These are phyloP conservation scores for Aeoliscus strigatus DNA, from an alignment of 2,797 vertebrate genomes.

Conservation along the genomic window DNA sequence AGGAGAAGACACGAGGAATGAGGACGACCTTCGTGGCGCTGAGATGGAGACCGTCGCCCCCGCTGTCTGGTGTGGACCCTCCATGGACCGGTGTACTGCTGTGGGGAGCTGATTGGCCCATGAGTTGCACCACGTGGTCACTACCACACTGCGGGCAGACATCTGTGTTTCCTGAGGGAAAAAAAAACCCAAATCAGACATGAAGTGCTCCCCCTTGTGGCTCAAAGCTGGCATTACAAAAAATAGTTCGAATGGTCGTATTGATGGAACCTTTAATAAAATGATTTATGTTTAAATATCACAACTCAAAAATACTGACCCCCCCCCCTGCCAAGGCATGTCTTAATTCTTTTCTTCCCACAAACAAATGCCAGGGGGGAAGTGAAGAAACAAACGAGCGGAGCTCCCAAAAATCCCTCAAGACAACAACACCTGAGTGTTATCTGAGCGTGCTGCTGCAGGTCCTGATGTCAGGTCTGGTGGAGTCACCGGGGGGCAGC, in stretches of 20 bases:
- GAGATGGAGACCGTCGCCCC: conserved; percentile 17
- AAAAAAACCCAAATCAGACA: not conserved
- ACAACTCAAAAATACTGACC: too few species aligned
- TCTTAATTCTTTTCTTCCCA: not conserved
- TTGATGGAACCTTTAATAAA: too few species aligned
- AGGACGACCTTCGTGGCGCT: conserved; percentile 37
- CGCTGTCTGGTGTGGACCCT: conserved; percentile 15
- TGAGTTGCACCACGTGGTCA: conserved; percentile 85
- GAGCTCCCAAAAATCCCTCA: conserved; percentile 24
- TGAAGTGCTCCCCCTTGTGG: conserved; percentile 9
- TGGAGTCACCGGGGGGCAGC: conserved; percentile 1
- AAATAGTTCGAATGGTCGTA: too few species aligned
- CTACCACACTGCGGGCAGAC: conserved; percentile 86
- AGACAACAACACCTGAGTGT: conserved; percentile 33
- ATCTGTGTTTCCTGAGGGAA: conserved; percentile 35
- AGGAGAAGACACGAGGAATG: not conserved
- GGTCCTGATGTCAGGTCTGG: conserved; percentile 36
- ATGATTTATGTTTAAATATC: too few species aligned
- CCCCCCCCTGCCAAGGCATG: too few species aligned
- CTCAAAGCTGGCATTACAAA: not conserved
- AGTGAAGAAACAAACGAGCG: conserved; percentile 37
- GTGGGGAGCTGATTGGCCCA: conserved; percentile 45
- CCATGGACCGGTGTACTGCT: conserved; percentile 73
- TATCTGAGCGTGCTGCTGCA: conserved; percentile 39
- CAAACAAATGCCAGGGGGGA: too few species aligned